These are phyloP conservation scores for Natator depressus DNA, from an alignment of 2,113 vertebrate genomes.

Conservation along the genomic window DNA sequence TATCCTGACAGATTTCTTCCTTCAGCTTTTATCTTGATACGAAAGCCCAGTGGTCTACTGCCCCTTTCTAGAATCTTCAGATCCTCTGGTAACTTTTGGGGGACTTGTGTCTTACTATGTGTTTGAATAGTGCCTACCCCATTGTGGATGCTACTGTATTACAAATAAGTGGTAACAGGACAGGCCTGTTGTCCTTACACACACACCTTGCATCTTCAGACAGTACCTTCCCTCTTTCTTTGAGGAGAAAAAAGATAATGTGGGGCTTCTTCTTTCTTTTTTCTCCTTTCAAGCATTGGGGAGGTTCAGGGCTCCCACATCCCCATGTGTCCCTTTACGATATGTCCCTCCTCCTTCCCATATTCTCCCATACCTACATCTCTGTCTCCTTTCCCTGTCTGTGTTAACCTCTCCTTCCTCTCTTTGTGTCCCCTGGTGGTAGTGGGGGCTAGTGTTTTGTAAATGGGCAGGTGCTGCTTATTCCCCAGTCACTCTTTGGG, in stretches of 20 bases:
- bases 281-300: neutral
- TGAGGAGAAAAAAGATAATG: neutral
- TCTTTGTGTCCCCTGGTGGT: neutral
- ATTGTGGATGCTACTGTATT: neutral
- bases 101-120: rapidly evolving
- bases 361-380: too few species aligned
- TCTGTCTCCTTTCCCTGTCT: rapidly evolving
- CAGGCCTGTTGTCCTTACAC: neutral
- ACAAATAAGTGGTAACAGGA: neutral
- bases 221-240: neutral
- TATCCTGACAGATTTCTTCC: neutral
- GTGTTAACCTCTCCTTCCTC: rapidly evolving
- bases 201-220: neutral
- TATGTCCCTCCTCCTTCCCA: neutral
- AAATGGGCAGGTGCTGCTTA: neutral
- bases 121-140: neutral
- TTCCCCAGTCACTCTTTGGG: neutral
- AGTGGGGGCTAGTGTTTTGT: neutral
- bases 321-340: rapidly evolving
- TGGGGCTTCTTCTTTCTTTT: neutral
- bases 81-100: neutral
- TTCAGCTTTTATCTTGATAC: neutral
- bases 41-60: neutral
- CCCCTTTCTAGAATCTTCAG: neutral
- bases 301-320: neutral